Base-by-base conservation (phyloP, 2,113 vertebrate species). In the Pandion haliaetus region DNA sequence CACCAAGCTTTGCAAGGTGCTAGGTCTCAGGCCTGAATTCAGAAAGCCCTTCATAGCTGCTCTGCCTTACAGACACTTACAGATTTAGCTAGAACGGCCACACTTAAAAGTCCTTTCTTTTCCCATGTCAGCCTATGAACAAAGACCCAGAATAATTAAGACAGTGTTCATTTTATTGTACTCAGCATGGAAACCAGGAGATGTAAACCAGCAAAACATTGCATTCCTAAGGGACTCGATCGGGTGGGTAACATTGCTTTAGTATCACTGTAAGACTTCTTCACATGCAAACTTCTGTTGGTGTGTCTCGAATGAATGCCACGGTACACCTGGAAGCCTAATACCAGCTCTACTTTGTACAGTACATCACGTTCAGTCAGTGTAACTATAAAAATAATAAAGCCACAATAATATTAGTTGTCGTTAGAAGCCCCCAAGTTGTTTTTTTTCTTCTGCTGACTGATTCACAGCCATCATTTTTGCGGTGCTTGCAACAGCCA, bases 191-290 rank as follows among this genome's bases (percentile, higher is more conserved):
- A 97, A 96, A 96, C 86, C 95, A 95, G 54, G 73, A 83, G 82
- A 97, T 94, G 96, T 86, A 93, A 96, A 97, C 84, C 95, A 97
- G 86, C 88, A 97, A 95, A 96, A 97, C 92, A 97, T 84, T 87
- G 71, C 91, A 88, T 86, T 97, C 90, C 94, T 86, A 91, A 82
- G 69, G 76, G 88, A 96, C 34, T 93, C 5, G 2, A 12, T 26
- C 13, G 3, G n/a, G 63, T 86, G 83, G 38, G 63, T 93, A 97
- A 95, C 76, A 86, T 83, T 59, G 71, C 42, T 93, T 91, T 87
- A 88, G 82, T 87, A 92, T 73, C 88, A 91, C 85, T 65, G 80
- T 76, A 97, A 80, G 85, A 95, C 57, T 82, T 90, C 62, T 94
- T 95, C 80, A 95, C 96, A 94, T 97, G 95, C 93, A 96, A 36